Evolutionary conservation across 2,113 vertebrate species (phyloP).

Genomic region (Rhinoderma darwinii): DNA sequence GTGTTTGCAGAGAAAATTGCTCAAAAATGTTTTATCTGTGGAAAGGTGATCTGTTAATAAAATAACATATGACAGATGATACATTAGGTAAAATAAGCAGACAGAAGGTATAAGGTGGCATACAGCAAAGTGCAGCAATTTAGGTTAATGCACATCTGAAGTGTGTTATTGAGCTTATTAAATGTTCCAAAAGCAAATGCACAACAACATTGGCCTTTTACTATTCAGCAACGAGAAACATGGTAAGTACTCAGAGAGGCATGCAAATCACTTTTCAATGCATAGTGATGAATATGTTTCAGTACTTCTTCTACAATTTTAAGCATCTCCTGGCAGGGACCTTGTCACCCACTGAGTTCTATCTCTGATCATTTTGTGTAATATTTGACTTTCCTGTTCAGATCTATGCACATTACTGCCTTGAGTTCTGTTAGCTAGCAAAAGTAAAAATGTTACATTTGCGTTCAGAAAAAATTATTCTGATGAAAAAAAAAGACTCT

Average conservation of each 20-base stretch:
- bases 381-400: constrained; percentile 39
- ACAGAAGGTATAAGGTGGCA: constrained; percentile 25
- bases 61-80: constrained; percentile 47
- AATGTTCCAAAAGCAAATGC: constrained; percentile 59
- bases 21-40: constrained; percentile 8
- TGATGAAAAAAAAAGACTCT: neutral
- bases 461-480: neutral
- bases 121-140: constrained; percentile 57
- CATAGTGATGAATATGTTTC: constrained; percentile 58
- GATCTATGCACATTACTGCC: constrained; percentile 5
- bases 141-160: constrained; percentile 59
- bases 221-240: constrained; percentile 46
- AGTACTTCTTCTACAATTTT: constrained; percentile 40
- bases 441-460: neutral
- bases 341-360: constrained; percentile 55
- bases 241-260: constrained; percentile 47
- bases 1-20: constrained; percentile 44
- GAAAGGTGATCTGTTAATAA: constrained; percentile 45
- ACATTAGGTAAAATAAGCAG: constrained; percentile 50
- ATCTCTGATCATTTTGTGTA: constrained; percentile 48
- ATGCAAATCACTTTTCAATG: constrained; percentile 53
- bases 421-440: constrained; percentile 6
- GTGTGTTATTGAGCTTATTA: constrained; percentile 60
- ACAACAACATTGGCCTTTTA: constrained; percentile 47
- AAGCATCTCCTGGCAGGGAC: constrained; percentile 46